These are phyloP conservation scores for Struthio camelus DNA, from an alignment of 2,113 vertebrate genomes.

Conservation along the genomic window DNA sequence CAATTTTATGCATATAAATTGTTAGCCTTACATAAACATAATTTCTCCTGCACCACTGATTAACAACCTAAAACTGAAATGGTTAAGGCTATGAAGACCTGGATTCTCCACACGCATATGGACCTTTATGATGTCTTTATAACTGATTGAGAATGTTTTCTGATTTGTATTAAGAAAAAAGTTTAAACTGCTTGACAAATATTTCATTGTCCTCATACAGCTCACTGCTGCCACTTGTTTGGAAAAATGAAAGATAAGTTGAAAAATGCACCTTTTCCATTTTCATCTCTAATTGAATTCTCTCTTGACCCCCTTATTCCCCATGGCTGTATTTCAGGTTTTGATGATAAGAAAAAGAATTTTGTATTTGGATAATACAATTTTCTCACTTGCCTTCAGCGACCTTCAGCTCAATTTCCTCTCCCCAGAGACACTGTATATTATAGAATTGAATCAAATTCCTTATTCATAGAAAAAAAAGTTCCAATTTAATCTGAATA, in stretches of 20 bases:
- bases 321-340: constrained; percentile 71
- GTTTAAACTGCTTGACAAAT: constrained; percentile 48
- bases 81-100: not conserved
- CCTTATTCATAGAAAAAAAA: constrained; percentile 79
- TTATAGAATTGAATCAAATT: constrained; percentile 78
- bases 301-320: constrained; percentile 73
- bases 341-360: constrained; percentile 79
- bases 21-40: not conserved
- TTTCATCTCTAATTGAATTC: constrained; percentile 78
- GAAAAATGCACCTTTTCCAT: constrained; percentile 76
- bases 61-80: not conserved
- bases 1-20: not conserved
- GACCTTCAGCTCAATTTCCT: constrained; percentile 82
- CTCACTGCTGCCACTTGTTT: constrained; percentile 68
- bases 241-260: constrained; percentile 68
- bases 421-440: constrained; percentile 75
- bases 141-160: not conserved
- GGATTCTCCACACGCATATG: not conserved
- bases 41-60: not conserved
- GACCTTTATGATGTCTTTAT: not conserved
- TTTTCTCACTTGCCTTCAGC: constrained; percentile 79
- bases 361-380: constrained; percentile 80
- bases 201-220: constrained; percentile 47
- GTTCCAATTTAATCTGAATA: constrained; percentile 82
- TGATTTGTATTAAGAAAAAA: constrained; percentile 12